Conservation (phyloP, 2,888 invertebrate genomes). For the Agrochola litura region DNA sequence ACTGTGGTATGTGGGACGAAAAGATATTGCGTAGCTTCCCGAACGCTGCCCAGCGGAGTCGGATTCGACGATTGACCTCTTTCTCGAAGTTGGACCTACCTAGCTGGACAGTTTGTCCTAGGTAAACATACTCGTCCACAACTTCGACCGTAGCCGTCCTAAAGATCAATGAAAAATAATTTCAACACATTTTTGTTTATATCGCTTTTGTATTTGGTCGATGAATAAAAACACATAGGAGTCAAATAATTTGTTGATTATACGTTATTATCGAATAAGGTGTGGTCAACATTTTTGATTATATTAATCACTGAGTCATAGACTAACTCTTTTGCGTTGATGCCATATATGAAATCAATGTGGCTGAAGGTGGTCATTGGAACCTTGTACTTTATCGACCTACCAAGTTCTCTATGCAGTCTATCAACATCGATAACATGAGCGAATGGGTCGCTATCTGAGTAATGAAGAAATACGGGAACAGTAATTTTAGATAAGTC, state of each 20-base stretch:
- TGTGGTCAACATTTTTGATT: slow-evolving; percentile 76
- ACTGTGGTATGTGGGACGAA: no score
- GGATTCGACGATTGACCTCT: no score
- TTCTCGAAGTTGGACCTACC: no score
- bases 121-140: no score
- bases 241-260: neutral
- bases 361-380: slow-evolving; percentile 91
- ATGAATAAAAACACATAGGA: neutral
- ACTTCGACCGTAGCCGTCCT: no score
- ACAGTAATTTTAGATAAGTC: slow-evolving; percentile 89
- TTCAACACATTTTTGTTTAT: slow-evolving; percentile 8
- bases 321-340: slow-evolving; percentile 90
- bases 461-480: slow-evolving; percentile 92
- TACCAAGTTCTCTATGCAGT: slow-evolving; percentile 88
- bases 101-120: no score
- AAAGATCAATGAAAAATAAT: slow-evolving; percentile 6
- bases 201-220: slow-evolving; percentile 16
- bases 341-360: slow-evolving; percentile 93
- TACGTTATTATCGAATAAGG: slow-evolving; percentile 1
- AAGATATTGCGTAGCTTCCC: no score
- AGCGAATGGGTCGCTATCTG: slow-evolving; percentile 92
- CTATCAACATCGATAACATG: slow-evolving; percentile 89
- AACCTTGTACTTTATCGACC: slow-evolving; percentile 89
- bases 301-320: slow-evolving; percentile 90
- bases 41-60: no score